Evolutionary conservation across 2,113 vertebrate species (phyloP).

Genomic region (Anser brachyrhynchus): DNA sequence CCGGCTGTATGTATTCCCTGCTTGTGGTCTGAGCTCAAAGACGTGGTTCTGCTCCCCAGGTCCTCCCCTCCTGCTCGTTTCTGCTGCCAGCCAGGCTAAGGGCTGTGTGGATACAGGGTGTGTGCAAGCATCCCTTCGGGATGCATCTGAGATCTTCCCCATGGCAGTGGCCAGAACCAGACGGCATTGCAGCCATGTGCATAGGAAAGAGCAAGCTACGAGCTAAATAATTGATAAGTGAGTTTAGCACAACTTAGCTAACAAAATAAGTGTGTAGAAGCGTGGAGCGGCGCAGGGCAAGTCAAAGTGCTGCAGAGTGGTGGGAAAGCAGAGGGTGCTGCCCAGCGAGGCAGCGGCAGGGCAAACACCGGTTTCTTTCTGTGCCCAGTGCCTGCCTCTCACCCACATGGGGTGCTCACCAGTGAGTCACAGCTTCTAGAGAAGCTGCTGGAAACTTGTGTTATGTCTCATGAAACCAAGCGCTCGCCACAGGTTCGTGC

Average conservation of each 20-base stretch:
- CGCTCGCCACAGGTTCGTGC: not conserved
- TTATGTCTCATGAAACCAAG: not conserved
- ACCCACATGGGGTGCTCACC: accelerated
- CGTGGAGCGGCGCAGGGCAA: not conserved
- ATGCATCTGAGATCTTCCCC: not conserved
- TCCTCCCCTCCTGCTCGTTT: not conserved
- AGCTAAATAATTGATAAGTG: not conserved
- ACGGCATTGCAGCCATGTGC: accelerated
- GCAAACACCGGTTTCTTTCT: not conserved
- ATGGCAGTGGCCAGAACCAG: not conserved
- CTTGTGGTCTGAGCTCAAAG: not conserved
- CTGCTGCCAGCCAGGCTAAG: not conserved
- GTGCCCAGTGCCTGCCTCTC: not conserved
- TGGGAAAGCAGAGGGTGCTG: not conserved
- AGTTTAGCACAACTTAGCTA: not conserved
- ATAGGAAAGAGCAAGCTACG: not conserved
- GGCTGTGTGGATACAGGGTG: not conserved
- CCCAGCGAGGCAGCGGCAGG: not conserved
- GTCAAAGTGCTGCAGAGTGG: not conserved
- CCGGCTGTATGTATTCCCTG: accelerated
- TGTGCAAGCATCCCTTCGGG: not conserved
- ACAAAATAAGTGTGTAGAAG: not conserved
- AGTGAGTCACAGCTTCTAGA: not conserved
- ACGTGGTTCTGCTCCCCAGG: not conserved
- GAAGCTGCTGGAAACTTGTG: not conserved